phyloP scores from a whole-genome alignment of 2,113 vertebrate species.

The Cisticola juncidis region DNA sequence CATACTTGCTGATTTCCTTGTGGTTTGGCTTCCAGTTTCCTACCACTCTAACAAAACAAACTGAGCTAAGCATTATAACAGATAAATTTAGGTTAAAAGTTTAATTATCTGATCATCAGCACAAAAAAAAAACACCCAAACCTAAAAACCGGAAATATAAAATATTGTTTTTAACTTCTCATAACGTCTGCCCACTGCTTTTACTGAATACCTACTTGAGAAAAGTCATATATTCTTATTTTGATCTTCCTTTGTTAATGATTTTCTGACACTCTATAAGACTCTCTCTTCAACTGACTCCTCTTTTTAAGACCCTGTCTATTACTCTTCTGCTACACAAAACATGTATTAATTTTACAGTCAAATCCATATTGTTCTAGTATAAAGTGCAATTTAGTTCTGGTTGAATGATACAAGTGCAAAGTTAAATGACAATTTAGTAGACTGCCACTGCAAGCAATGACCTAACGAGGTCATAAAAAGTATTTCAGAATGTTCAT shows the following conservation, averaged over 20 bases:
- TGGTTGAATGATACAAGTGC: neutral
- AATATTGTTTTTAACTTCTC: neutral
- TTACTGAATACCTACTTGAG: neutral
- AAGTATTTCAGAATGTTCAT: neutral
- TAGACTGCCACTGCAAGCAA: neutral
- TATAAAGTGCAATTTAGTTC: neutral
- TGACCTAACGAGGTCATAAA: fast-evolving
- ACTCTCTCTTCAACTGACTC: neutral
- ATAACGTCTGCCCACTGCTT: neutral
- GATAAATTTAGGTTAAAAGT: neutral
- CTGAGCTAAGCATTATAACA: fast-evolving
- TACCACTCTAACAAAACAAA: neutral
- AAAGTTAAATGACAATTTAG: neutral
- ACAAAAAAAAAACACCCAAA: neutral
- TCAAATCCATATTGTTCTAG: neutral
- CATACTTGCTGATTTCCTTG: neutral
- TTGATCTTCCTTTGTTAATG: neutral
- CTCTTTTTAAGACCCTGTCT: neutral
- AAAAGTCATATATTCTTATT: neutral
- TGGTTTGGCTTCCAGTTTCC: neutral
- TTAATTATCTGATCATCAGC: neutral
- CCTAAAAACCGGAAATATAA: neutral
- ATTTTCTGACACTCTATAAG: neutral
- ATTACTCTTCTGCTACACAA: neutral
- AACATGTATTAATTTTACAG: neutral